Evolutionary conservation across 2,888 invertebrate species (phyloP).

Genomic region (Geotrupes spiniger): DNA sequence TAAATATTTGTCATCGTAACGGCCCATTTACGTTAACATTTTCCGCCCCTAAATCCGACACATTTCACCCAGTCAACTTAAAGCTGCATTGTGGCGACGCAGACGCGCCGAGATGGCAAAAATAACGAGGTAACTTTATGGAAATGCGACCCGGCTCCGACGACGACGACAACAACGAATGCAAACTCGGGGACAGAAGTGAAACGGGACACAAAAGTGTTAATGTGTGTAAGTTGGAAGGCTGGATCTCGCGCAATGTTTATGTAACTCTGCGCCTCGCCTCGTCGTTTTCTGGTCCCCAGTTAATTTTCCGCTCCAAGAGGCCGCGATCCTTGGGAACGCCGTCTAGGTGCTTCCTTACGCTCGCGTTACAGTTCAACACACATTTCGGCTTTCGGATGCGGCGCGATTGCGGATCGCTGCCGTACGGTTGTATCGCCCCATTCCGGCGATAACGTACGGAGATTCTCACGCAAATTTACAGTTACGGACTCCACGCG

Average conservation of each 20-base stretch:
- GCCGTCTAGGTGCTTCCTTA: constrained; percentile 7
- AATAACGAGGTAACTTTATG: too few species aligned
- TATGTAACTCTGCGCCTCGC: constrained; percentile 14
- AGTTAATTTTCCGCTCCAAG: constrained; percentile 11
- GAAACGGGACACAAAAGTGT: constrained; percentile 27
- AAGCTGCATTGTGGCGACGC: too few species aligned
- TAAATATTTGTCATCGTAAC: too few species aligned
- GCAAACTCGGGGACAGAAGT: constrained; percentile 12
- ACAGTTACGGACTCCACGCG: too few species aligned
- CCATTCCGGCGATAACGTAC: too few species aligned
- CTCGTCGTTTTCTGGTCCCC: constrained; percentile 3
- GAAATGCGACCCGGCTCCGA: not conserved
- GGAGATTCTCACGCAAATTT: too few species aligned
- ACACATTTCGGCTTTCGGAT: not conserved
- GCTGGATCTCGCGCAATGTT: constrained; percentile 26
- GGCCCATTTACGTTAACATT: too few species aligned
- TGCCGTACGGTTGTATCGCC: too few species aligned
- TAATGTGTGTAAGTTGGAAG: constrained; percentile 29
- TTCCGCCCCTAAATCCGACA: too few species aligned
- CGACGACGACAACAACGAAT: not conserved
- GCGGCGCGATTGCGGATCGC: too few species aligned
- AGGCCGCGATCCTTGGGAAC: constrained; percentile 1
- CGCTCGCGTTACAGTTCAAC: not conserved
- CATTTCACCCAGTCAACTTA: too few species aligned
- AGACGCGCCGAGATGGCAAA: too few species aligned